Base-by-base conservation (phyloP, 2,888 invertebrate species). In the Prosapia bicincta region DNA sequence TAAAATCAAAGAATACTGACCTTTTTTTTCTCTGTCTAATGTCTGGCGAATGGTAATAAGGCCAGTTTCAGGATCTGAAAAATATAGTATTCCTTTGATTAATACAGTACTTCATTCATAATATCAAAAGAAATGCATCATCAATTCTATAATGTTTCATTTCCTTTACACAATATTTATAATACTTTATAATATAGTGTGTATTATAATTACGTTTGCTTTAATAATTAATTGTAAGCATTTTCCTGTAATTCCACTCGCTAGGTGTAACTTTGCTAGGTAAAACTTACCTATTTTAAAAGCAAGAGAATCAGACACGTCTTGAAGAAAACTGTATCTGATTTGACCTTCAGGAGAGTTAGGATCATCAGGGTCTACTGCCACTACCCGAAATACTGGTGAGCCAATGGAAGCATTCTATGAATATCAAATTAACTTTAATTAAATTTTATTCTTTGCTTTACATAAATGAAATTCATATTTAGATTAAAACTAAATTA, bases 291-390 rank as follows among this genome's bases (percentile, higher is more conserved):
- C 81, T 20, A 82, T 82, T 65, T 79, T 78, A 66, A 82, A 82
- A 26, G 78, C 77, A 2, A 79, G 75, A 3, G 81, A 80, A 72
- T 81, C 82, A 24, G 79, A 72, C 15, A 91, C 91, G 79, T 90
- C 92, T 75, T 91, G 91, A 73, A 93, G 87, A 80, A 94, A 91
- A 71, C 89, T 90, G 81, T 92, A 94, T 9, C 88, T 88, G 0
- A 94, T 87, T 78, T 89, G 90, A 0, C 93, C 93, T 15, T 93
- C 92, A 0, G 91, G 91, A n/a, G 91, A 89, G 54, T 89, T 90
- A 0, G 92, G 91, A 81, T 93, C 92, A 80, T 94, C 94, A 0
- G 93, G 93, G 84, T 94, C 93, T 15, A 90, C 90, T 0, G 93
- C 93, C 2, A 91, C 88, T 0, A 92, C 92, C 86, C 93, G 91